These are phyloP conservation scores for Pontoporia blainvillei DNA, from an alignment of 2,113 vertebrate genomes.

Conservation along the genomic window DNA sequence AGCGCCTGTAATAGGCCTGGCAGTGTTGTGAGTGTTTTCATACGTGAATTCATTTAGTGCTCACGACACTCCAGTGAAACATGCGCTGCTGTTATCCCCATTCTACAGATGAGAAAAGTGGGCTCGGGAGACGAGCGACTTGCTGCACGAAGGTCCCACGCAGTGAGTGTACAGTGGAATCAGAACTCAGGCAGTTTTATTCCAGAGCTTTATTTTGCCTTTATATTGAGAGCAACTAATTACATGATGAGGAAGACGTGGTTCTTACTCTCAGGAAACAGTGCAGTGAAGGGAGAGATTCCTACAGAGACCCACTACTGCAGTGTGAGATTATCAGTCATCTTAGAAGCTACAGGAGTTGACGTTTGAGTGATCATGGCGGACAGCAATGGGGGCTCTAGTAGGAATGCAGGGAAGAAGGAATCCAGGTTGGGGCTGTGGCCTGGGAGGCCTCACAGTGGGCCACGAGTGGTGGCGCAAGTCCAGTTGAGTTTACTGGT, in stretches of 20 bases:
- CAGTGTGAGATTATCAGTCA: background rate
- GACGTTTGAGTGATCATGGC: background rate
- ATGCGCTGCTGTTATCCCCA: background rate
- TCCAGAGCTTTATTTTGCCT: background rate
- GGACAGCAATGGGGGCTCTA: background rate
- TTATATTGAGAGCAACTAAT: background rate
- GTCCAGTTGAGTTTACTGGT: background rate
- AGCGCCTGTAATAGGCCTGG: background rate
- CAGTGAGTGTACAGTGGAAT: background rate
- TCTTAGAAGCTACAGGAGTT: background rate
- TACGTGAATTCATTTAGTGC: background rate
- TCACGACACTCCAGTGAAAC: background rate
- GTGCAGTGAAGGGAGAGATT: background rate
- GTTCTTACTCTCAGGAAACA: background rate
- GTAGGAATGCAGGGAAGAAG: background rate
- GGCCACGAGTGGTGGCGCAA: background rate
- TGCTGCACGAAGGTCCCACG: background rate
- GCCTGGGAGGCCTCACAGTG: background rate
- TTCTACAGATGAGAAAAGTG: background rate
- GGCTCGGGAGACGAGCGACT: background rate
- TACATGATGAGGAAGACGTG: background rate
- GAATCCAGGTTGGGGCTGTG: background rate
- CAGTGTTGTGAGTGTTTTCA: background rate
- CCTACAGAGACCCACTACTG: background rate
- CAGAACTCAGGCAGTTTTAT: background rate